Evolutionary conservation across 2,797 vertebrate species (phyloP).

Genomic region (Galagoides demidoff): DNA sequence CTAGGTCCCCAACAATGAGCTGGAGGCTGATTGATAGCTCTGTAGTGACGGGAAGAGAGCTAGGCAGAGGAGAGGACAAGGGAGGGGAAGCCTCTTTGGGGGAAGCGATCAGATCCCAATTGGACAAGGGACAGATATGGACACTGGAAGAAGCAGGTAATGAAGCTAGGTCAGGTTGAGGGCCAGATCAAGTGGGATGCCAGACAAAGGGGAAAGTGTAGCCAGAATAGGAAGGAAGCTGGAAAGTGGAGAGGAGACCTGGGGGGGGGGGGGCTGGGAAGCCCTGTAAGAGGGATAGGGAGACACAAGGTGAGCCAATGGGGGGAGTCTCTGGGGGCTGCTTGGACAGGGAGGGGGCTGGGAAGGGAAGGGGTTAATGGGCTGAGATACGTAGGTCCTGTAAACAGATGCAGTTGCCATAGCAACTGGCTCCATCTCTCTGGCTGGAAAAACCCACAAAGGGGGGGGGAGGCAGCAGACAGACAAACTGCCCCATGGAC

Average conservation of each 20-base stretch:
- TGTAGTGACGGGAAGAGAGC: background rate
- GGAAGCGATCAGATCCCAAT: background rate
- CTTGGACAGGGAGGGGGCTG: slow-evolving; percentile 39
- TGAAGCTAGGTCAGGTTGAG: slow-evolving; percentile 20
- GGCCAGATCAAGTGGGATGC: background rate
- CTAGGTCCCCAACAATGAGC: background rate
- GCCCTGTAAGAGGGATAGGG: background rate
- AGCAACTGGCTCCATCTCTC: slow-evolving; percentile 82
- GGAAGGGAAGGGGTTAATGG: slow-evolving; percentile 72
- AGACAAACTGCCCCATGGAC: slow-evolving; percentile 74
- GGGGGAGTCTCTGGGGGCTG: background rate
- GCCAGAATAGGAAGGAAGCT: background rate
- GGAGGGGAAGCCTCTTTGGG: background rate
- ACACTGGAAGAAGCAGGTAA: slow-evolving; percentile 40
- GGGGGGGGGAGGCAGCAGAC: slow-evolving; percentile 32
- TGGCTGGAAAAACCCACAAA: slow-evolving; percentile 80
- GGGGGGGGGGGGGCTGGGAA: background rate
- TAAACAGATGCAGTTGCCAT: slow-evolving; percentile 86
- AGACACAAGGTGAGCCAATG: slow-evolving; percentile 11
- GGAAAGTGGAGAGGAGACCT: background rate
- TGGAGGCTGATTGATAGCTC: background rate
- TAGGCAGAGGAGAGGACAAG: background rate
- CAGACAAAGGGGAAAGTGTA: slow-evolving; percentile 51
- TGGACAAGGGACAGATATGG: background rate
- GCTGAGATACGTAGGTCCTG: slow-evolving; percentile 74